Percentiles rank a stretch among this genome's conserved stretches.
Conservation (phyloP, 2,888 invertebrate species). For the Poecilobothrus nobilitatus region DNA sequence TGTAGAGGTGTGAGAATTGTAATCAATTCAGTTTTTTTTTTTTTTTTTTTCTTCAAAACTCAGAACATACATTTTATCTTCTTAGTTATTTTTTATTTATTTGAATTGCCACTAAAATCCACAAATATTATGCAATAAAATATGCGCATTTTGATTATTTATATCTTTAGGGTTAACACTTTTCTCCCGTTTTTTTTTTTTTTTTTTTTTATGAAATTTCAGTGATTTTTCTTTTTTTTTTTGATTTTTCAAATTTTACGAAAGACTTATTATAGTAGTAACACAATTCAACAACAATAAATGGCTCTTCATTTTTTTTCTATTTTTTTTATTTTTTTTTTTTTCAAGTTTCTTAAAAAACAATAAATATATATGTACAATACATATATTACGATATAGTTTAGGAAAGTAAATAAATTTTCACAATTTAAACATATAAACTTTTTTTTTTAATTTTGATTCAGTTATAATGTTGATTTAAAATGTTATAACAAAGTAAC, state of each 20-base stretch:
- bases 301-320: neutral
- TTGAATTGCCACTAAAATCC: neutral
- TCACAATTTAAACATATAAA: too few relatives aligned
- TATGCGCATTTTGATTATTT: constrained; percentile 21
- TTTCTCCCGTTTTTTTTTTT: neutral
- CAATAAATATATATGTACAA: too few relatives aligned
- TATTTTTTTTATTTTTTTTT: too few relatives aligned
- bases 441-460: too few relatives aligned
- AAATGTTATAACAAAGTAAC: too few relatives aligned
- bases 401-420: too few relatives aligned
- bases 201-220: neutral
- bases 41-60: neutral
- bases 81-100: neutral
- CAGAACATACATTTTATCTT: neutral
- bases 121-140: constrained; percentile 18
- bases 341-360: too few relatives aligned
- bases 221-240: neutral
- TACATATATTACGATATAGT: too few relatives aligned
- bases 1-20: constrained; percentile 18
- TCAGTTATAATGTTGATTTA: too few relatives aligned
- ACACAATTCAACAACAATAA: neutral
- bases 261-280: neutral
- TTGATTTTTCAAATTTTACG: neutral
- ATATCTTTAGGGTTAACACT: constrained; percentile 17
- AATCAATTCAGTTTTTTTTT: constrained; percentile 14